phyloP scores from a whole-genome alignment of 2,797 vertebrate species.

The Odontamblyopus lacepedii region DNA sequence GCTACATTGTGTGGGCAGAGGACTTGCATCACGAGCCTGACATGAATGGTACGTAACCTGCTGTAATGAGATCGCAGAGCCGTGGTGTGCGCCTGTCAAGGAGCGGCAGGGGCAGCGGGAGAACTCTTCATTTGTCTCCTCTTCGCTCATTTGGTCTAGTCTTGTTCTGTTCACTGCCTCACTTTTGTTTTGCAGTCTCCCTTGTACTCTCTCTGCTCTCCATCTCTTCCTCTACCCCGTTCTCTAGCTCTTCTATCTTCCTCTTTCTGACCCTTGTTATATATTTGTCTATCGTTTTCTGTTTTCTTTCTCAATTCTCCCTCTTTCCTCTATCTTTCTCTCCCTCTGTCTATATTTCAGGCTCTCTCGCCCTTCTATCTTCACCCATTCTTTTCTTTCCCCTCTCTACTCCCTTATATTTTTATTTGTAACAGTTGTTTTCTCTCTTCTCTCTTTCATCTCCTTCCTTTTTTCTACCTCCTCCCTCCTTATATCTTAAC shows the following conservation, averaged over 20 bases:
- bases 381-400: too few relatives aligned
- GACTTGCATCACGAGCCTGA: conserved; percentile 15
- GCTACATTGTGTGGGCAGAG: background rate
- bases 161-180: background rate
- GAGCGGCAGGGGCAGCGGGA: conserved; percentile 17
- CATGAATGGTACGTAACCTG: conserved; percentile 16
- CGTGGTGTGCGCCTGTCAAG: conserved; percentile 42
- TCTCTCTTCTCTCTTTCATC: too few relatives aligned
- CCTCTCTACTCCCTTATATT: too few relatives aligned
- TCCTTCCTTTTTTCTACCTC: too few relatives aligned
- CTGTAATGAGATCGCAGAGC: conserved; percentile 24
- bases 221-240: too few relatives aligned
- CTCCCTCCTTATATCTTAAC: too few relatives aligned
- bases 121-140: conserved; percentile 32
- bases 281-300: background rate
- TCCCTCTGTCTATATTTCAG: too few relatives aligned
- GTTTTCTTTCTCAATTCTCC: background rate
- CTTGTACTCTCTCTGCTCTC: background rate
- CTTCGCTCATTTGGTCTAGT: conserved; percentile 5
- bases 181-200: background rate
- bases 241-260: too few relatives aligned
- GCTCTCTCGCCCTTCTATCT: too few relatives aligned
- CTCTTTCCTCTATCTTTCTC: too few relatives aligned
- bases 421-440: too few relatives aligned
- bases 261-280: too few relatives aligned